Percentiles rank a stretch among this genome's conserved stretches.
phyloP scores from a whole-genome alignment of 2,797 vertebrate species.

The Enteromius unitaeniatus region DNA sequence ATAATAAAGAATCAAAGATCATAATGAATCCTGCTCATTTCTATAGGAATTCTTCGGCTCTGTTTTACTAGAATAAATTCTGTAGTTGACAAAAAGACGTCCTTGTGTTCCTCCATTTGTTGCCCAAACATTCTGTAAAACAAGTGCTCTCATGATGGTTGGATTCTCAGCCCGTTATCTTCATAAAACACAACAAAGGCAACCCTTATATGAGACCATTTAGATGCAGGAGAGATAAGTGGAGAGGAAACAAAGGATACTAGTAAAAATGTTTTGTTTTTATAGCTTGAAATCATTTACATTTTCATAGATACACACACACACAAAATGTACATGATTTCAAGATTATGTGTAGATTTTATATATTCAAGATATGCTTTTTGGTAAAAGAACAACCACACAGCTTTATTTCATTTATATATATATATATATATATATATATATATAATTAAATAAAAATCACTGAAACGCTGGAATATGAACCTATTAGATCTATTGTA shows the following conservation, averaged over 20 bases:
- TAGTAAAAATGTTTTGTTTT: background rate
- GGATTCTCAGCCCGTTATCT: slow-evolving; percentile 43
- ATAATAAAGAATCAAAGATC: background rate
- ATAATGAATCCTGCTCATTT: background rate
- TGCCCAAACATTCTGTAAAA: slow-evolving; percentile 30
- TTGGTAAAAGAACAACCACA: background rate
- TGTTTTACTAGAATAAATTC: slow-evolving; percentile 36
- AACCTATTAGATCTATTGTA: background rate
- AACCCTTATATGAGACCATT: background rate
- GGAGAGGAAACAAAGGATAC: slow-evolving; percentile 19
- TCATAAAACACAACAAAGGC: slow-evolving; percentile 28
- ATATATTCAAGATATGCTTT: background rate
- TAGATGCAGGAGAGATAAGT: slow-evolving; percentile 12
- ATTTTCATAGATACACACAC: background rate
- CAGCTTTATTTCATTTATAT: background rate
- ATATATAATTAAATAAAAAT: background rate
- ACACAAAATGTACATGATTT: background rate
- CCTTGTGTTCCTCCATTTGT: slow-evolving; percentile 33
- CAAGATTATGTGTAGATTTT: background rate
- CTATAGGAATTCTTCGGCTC: background rate
- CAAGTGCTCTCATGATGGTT: slow-evolving; percentile 28
- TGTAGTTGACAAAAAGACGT: slow-evolving; percentile 23
- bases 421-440: background rate
- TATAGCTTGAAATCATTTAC: background rate
- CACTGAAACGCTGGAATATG: background rate